Percentiles rank a stretch among this genome's conserved stretches.
Conservation (phyloP, 2,888 invertebrate genomes). For the Rhyacophila evoluta region DNA sequence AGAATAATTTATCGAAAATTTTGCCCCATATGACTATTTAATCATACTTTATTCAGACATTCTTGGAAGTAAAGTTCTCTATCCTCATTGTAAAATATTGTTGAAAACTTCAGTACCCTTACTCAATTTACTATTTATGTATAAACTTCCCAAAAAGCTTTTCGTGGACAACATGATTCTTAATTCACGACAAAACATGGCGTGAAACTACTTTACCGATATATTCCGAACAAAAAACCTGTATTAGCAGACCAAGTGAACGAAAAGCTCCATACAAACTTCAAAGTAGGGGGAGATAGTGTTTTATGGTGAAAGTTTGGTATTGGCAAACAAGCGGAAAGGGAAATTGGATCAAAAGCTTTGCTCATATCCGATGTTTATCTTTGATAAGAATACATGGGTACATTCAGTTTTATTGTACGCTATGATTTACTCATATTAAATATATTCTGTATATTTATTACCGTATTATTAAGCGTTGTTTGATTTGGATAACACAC, state of each 20-base stretch:
- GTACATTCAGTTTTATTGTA: not conserved
- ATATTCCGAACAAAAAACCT: conserved; percentile 21
- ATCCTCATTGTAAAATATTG: not conserved
- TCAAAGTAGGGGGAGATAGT: not conserved
- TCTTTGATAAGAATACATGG: conserved; percentile 20
- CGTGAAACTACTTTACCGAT: not conserved
- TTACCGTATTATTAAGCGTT: not conserved
- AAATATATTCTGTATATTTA: not conserved
- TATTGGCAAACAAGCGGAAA: conserved; percentile 22
- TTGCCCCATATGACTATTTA: no score
- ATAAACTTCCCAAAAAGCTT: not conserved
- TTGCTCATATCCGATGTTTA: conserved; percentile 12
- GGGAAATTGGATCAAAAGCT: conserved; percentile 24
- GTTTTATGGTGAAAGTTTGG: conserved; percentile 18
- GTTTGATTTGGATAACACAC: not conserved
- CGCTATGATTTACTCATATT: not conserved
- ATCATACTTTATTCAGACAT: no score
- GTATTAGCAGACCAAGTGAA: conserved; percentile 9
- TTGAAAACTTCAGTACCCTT: not conserved
- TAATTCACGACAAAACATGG: conserved; percentile 17
- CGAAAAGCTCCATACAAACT: conserved; percentile 19
- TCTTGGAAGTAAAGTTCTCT: no score
- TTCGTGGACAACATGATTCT: conserved; percentile 11
- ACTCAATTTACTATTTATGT: conserved; percentile 5
- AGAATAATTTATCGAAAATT: no score